Percentiles rank a stretch among this genome's conserved stretches.
phyloP scores from a whole-genome alignment of 2,797 vertebrate species.

The Pterois miles region DNA sequence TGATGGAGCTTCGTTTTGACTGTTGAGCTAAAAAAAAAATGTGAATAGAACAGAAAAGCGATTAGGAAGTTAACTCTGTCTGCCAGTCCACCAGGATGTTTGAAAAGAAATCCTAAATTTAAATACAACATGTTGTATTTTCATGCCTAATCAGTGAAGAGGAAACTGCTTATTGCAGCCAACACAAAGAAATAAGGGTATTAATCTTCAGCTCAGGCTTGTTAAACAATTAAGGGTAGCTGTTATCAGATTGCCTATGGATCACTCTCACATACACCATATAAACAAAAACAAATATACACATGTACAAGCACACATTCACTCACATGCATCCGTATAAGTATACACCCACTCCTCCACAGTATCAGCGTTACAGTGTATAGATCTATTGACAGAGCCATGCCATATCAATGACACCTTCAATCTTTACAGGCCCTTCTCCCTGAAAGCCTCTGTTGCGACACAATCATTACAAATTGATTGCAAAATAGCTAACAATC shows the following conservation, averaged over 20 bases:
- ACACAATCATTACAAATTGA: slow-evolving; percentile 99
- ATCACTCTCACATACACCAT: not conserved
- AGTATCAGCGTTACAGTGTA: slow-evolving; percentile 52
- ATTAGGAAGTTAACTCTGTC: not conserved
- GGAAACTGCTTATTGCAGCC: not conserved
- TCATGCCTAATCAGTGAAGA: not conserved
- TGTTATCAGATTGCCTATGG: slow-evolving; percentile 19
- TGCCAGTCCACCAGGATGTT: slow-evolving; percentile 11
- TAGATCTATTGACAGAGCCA: slow-evolving; percentile 70
- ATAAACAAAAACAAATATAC: slow-evolving; percentile 6
- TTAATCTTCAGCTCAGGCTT: slow-evolving; percentile 23
- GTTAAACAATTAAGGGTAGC: slow-evolving; percentile 38
- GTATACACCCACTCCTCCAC: slow-evolving; percentile 15
- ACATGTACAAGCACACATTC: not conserved
- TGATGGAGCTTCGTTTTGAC: slow-evolving; percentile 4
- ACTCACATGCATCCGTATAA: slow-evolving; percentile 5
- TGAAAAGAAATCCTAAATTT: slow-evolving; percentile 19
- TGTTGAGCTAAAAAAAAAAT: not conserved
- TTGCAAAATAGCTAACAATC: slow-evolving; percentile 99
- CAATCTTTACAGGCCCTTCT: slow-evolving; percentile 84
- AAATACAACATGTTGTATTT: not conserved
- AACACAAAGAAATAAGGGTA: slow-evolving; percentile 1
- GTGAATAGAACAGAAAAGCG: not conserved
- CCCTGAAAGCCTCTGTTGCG: slow-evolving; percentile 92
- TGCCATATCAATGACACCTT: slow-evolving; percentile 82